These are phyloP conservation scores for Thereuonema tuberculata DNA, from an alignment of 1,140 invertebrate species.

Conservation along the genomic window DNA sequence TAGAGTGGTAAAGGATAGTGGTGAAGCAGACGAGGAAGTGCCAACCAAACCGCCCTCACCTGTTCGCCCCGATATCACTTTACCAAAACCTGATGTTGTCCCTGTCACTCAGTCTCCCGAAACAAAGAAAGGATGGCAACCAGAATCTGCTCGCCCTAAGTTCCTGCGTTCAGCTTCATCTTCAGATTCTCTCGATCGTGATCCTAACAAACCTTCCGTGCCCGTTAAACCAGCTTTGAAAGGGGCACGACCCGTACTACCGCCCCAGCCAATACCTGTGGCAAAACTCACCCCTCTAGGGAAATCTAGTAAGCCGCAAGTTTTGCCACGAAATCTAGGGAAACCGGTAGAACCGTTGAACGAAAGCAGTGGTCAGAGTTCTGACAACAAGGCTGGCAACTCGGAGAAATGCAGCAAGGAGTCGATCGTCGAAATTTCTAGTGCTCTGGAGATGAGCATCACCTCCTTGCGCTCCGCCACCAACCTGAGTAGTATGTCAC, in stretches of 20 bases:
- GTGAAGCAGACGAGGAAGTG: neutral
- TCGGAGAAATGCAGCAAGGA: constrained; percentile 36
- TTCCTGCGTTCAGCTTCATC: neutral
- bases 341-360: neutral
- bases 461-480: constrained; percentile 39
- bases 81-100: constrained; percentile 8
- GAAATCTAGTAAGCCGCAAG: constrained; percentile 6
- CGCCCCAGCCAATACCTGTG: constrained; percentile 20
- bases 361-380: neutral
- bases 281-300: neutral
- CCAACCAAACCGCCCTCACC: neutral
- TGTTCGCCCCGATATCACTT: neutral
- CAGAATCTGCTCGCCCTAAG: constrained; percentile 1
- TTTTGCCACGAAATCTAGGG: neutral
- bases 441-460: constrained; percentile 48
- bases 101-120: constrained; percentile 1
- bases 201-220: constrained; percentile 48
- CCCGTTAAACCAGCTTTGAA: constrained; percentile 48
- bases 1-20: neutral
- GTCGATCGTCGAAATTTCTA: constrained; percentile 52
- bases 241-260: constrained; percentile 37
- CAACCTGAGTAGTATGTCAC: constrained; percentile 42
- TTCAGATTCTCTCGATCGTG: neutral
- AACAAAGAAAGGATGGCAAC: neutral
- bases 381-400: neutral